A percentile compares a stretch with the other conserved stretches of the same genome.
Conservation (phyloP, 2,888 invertebrate species). For the Cephus rjabovi region DNA sequence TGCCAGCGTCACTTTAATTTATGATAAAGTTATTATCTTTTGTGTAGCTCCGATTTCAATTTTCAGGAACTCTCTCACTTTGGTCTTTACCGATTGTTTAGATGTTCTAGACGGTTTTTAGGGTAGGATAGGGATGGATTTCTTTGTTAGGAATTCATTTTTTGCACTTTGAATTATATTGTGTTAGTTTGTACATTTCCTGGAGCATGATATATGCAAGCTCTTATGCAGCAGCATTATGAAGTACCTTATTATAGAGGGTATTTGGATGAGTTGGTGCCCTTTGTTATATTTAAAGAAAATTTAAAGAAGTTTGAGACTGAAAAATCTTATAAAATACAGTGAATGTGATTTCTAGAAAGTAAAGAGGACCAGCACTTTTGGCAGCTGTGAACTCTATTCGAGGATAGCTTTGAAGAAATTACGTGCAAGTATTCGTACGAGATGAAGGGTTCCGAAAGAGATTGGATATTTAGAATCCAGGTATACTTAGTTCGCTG, state of each 20-base stretch:
- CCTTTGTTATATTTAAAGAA: background rate
- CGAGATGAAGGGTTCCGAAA: constrained; percentile 60
- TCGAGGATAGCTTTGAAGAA: constrained; percentile 32
- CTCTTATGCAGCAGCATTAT: background rate
- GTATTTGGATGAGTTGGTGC: background rate
- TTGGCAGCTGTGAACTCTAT: constrained; percentile 32
- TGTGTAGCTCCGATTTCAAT: background rate
- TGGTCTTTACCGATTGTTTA: background rate
- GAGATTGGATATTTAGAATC: constrained; percentile 63
- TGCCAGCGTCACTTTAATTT: background rate
- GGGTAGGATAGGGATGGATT: background rate
- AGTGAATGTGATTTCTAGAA: constrained; percentile 47
- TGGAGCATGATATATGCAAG: background rate
- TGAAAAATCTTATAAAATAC: constrained; percentile 5
- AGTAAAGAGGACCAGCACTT: constrained; percentile 35
- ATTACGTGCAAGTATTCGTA: constrained; percentile 33
- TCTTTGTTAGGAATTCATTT: background rate
- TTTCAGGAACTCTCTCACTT: background rate
- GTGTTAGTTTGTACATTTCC: background rate
- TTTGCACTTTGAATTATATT: background rate
- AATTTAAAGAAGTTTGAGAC: background rate
- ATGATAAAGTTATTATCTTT: background rate
- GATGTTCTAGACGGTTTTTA: background rate
- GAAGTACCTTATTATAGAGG: background rate
- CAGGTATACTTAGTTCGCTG: constrained; percentile 45